A percentile compares a stretch with the other conserved stretches of the same genome.
These are phyloP conservation scores for Archivesica marissinica DNA, from an alignment of 1,140 invertebrate species.

Conservation along the genomic window DNA sequence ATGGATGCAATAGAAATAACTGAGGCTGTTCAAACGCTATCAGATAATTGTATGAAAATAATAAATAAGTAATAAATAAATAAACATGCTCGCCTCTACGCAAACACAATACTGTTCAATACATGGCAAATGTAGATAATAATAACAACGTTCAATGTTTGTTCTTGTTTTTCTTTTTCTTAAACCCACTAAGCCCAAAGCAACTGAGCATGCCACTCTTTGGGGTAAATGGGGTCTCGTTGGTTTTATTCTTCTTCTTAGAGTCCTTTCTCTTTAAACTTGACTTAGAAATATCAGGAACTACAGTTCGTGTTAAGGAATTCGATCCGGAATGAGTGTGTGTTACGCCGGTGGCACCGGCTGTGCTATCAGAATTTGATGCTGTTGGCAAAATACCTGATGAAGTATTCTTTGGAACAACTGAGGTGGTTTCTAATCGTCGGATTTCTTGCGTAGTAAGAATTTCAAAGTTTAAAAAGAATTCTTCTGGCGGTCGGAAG, in stretches of 20 bases:
- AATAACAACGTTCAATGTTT: constrained; percentile 25
- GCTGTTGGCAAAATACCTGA: not conserved
- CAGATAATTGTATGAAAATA: no score
- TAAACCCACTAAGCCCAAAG: constrained; percentile 16
- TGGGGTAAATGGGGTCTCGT: constrained; percentile 33
- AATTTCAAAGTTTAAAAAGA: constrained; percentile 39
- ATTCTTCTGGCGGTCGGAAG: constrained; percentile 49
- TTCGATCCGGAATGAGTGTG: not conserved
- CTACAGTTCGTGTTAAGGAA: constrained; percentile 14
- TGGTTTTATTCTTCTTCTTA: constrained; percentile 49
- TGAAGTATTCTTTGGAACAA: not conserved
- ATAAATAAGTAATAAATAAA: no score
- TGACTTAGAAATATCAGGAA: constrained; percentile 46
- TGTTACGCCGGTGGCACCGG: not conserved
- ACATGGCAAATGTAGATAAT: no score
- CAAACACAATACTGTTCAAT: no score
- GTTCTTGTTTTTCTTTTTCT: constrained; percentile 50
- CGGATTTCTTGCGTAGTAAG: constrained; percentile 31
- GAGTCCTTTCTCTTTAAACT: constrained; percentile 59
- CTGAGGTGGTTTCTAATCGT: not conserved
- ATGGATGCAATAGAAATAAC: no score
- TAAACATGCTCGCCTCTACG: no score
- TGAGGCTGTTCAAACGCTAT: no score
- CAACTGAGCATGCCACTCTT: constrained; percentile 38
- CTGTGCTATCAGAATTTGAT: not conserved